Percentiles rank a stretch among this genome's conserved stretches.
Conservation (phyloP, 2,113 vertebrate species). For the Candoia aspera region DNA sequence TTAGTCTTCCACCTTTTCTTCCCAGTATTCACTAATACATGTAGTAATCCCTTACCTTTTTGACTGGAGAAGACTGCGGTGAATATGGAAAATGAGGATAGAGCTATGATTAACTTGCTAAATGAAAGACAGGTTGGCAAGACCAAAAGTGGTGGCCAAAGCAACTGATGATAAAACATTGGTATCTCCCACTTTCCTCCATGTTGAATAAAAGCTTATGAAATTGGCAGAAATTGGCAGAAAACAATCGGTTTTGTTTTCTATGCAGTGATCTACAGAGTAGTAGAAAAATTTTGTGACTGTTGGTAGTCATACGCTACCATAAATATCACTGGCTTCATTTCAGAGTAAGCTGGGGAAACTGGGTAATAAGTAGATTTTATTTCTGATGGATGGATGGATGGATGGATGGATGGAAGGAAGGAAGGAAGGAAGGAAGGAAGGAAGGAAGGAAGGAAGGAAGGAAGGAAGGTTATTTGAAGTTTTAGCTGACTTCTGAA, state of each 20-base stretch:
- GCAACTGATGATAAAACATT: not conserved
- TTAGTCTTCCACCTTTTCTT: not conserved
- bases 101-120: not conserved
- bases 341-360: not conserved
- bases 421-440: too few species aligned
- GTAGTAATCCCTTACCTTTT: not conserved
- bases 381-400: too few species aligned
- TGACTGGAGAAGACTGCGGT: not conserved
- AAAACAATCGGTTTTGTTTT: not conserved
- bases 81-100: not conserved
- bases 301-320: not conserved
- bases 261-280: not conserved
- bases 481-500: not conserved
- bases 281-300: not conserved
- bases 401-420: too few species aligned
- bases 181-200: not conserved
- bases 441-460: too few species aligned
- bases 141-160: rapidly evolving
- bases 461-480: too few species aligned
- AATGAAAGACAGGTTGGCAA: not conserved
- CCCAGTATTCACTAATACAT: slow-evolving; percentile 35
- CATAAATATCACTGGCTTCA: too few species aligned
- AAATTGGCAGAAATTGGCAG: too few species aligned
- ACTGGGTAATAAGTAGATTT: not conserved
- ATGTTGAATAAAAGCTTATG: not conserved